Conservation (phyloP, 1,140 invertebrate species). For the Apis mellifera region DNA sequence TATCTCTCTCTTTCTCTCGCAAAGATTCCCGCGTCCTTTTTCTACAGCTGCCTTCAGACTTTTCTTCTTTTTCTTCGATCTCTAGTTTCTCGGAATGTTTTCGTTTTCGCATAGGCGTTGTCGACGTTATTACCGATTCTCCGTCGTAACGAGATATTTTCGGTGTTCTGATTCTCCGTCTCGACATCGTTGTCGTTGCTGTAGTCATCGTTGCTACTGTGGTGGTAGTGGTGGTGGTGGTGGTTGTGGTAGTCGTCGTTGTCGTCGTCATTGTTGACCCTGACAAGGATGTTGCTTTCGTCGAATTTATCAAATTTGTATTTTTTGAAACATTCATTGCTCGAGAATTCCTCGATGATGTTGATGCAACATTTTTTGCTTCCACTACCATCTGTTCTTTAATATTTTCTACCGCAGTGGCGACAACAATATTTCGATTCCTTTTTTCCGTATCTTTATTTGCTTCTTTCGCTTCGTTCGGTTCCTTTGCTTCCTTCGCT, state of each 20-base stretch:
- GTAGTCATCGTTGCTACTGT: neutral
- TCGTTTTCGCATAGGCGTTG: slow-evolving; percentile 73
- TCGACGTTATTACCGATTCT: neutral
- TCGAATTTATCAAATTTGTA: slow-evolving; percentile 37
- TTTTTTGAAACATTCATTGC: slow-evolving; percentile 34
- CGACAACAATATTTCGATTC: slow-evolving; percentile 48
- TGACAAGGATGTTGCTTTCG: slow-evolving; percentile 34
- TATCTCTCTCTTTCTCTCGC: slow-evolving; percentile 67
- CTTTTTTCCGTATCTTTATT: slow-evolving; percentile 73
- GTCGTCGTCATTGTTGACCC: slow-evolving; percentile 37
- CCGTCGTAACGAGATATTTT: slow-evolving; percentile 51
- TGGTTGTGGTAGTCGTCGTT: slow-evolving; percentile 42
- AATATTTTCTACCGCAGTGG: slow-evolving; percentile 39
- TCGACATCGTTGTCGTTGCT: slow-evolving; percentile 36
- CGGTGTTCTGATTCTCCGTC: slow-evolving; percentile 71
- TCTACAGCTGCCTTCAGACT: slow-evolving; percentile 56
- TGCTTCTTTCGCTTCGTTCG: slow-evolving; percentile 51
- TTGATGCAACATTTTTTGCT: slow-evolving; percentile 19
- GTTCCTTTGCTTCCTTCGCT: slow-evolving; percentile 63
- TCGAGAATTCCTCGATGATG: slow-evolving; percentile 60
- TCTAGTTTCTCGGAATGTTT: slow-evolving; percentile 80
- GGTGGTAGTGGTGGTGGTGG: slow-evolving; percentile 10
- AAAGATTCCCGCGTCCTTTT: slow-evolving; percentile 74
- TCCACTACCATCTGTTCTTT: slow-evolving; percentile 45
- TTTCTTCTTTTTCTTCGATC: slow-evolving; percentile 71